Evolutionary conservation across 2,113 vertebrate species (phyloP), one percentile per base, ranked within the genome.

Genomic region (Dasyornis broadbenti): DNA sequence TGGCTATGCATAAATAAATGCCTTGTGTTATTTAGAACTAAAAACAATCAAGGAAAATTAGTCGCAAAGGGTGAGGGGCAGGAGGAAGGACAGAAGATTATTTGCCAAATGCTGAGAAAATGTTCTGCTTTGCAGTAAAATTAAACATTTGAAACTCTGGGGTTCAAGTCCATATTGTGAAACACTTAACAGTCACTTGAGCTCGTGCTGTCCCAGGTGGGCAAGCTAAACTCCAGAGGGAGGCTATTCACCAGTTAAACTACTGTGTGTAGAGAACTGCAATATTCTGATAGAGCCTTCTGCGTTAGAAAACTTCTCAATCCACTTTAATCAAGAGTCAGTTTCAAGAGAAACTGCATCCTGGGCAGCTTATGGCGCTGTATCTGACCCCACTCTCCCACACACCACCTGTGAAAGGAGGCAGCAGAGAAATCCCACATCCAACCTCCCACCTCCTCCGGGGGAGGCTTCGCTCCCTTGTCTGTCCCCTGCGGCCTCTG

Each of bases 281-380:
- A 63, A 8, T 23, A 5, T 33, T 63, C 53, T 35, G 9, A 39
- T 10, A 7, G 60, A 60, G 33, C 18, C 12, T 20, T 80, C 42
- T 27, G 22, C 3, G 13, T 39, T 30, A 31, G 30, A 13, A 44
- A 20, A 47, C 49, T 64, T 89, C 40, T 57, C 49, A 21, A 6
- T 1, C 42, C 22, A n/a, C 19, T 84, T 65, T 52, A 53, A 52
- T 42, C 33, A 42, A 31, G 45, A 79, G 22, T 17, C 53, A 40
- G 26, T 52, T 28, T 28, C 50, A 16, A 28, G 26, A 76, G 56
- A 39, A 59, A 12, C 5, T 22, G 40, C 6, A 9, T 11, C 15
- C 37, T 23, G 20, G 27, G 10, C 0, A 9, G 26, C 24, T 50
- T 40, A 21, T 4, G 0, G 42, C 52, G 63, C 19, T 6, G 1